A percentile compares a stretch with the other conserved stretches of the same genome.
These are phyloP conservation scores for Phania funesta DNA, from an alignment of 2,888 invertebrate species.

Conservation along the genomic window DNA sequence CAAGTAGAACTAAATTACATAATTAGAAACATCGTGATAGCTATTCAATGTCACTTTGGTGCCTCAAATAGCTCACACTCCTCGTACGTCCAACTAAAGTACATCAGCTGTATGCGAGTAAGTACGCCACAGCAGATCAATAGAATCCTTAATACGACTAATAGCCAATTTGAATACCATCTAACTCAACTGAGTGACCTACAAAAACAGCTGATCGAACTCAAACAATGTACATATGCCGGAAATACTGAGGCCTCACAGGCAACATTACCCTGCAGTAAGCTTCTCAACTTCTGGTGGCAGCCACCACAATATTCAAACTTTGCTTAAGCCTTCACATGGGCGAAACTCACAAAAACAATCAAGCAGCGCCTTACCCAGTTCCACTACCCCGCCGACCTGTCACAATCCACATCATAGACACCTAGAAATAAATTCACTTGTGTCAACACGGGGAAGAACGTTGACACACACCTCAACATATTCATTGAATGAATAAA, in stretches of 20 bases:
- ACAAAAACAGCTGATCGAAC: background rate
- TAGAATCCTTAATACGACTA: background rate
- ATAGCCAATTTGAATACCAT: background rate
- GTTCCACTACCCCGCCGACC: background rate
- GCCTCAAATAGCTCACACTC: background rate
- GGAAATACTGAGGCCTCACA: background rate
- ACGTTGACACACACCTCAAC: no score
- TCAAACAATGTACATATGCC: background rate
- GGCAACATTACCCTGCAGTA: background rate
- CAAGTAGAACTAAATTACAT: background rate
- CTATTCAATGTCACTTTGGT: background rate
- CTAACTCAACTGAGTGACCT: background rate
- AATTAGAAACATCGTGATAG: background rate
- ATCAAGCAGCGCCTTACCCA: background rate
- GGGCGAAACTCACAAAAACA: background rate
- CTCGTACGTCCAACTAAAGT: background rate
- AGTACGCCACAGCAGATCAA: background rate
- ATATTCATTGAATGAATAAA: no score
- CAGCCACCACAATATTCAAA: background rate
- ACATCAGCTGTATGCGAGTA: background rate
- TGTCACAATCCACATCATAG: background rate
- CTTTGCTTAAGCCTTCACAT: background rate
- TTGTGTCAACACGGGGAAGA: no score
- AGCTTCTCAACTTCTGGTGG: background rate
- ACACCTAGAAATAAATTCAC: no score